A percentile compares a stretch with the other conserved stretches of the same genome.
Evolutionary conservation across 2,888 invertebrate genomes (phyloP).

Genomic region (Sepioteuthis lessoniana): DNA sequence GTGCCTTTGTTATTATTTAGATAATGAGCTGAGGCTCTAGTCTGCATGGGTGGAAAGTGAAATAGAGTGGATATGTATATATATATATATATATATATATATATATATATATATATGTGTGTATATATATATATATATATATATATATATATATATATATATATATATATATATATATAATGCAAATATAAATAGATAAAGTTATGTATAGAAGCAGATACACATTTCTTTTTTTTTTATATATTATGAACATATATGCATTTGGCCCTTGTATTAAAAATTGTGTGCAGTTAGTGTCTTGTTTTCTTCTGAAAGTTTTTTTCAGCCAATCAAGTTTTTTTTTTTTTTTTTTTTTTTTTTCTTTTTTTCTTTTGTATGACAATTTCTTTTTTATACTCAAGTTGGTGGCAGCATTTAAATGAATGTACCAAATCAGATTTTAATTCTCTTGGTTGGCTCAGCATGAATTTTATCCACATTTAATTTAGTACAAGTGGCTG

Average conservation of each 20-base stretch:
- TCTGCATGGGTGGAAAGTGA: constrained; percentile 2
- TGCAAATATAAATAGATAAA: neutral
- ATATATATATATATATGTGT: neutral
- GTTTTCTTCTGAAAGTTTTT: neutral
- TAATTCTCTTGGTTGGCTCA: constrained; percentile 18
- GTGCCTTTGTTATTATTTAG: constrained; percentile 33
- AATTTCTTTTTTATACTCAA: neutral
- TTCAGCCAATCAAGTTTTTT: neutral
- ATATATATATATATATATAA: neutral
- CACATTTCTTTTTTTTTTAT: neutral
- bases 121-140: neutral
- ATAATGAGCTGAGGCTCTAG: constrained; percentile 21
- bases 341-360: neutral
- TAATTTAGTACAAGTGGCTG: neutral
- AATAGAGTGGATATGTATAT: neutral
- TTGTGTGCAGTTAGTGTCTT: neutral
- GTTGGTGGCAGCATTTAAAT: constrained; percentile 9
- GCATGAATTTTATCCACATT: neutral
- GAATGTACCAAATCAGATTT: neutral
- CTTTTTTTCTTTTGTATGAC: neutral
- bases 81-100: neutral
- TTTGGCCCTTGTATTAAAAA: neutral
- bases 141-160: neutral
- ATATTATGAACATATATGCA: neutral
- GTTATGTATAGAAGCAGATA: constrained; percentile 6